Evolutionary conservation across 2,113 vertebrate species (phyloP).

Genomic region (Trinectes maculatus): DNA sequence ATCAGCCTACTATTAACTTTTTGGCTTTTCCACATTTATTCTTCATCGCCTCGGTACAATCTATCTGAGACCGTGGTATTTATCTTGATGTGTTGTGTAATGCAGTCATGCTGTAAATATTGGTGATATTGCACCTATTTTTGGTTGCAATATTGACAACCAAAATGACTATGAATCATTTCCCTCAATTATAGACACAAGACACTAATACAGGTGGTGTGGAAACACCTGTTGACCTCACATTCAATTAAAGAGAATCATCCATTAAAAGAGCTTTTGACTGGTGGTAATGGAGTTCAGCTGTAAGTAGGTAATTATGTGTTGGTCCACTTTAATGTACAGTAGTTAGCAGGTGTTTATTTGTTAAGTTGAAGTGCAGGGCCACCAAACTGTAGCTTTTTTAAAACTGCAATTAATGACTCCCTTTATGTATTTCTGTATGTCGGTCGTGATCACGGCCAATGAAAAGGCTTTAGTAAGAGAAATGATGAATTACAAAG

Average conservation of each 20-base stretch:
- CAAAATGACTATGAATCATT: neutral
- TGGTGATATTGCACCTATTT: neutral
- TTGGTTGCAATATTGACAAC: constrained; percentile 2
- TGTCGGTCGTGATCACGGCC: constrained; percentile 49
- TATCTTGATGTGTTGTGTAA: constrained; percentile 15
- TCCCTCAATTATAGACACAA: neutral
- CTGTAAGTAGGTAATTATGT: neutral
- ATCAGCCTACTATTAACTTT: constrained; percentile 46
- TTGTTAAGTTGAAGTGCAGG: constrained; percentile 38
- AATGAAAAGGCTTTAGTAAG: constrained; percentile 55
- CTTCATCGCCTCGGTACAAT: neutral
- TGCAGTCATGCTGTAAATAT: constrained; percentile 13
- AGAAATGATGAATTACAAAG: constrained; percentile 62
- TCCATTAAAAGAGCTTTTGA: constrained; percentile 1
- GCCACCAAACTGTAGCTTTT: constrained; percentile 38
- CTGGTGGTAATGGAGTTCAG: neutral
- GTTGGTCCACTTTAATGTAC: neutral
- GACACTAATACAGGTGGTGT: neutral
- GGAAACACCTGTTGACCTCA: neutral
- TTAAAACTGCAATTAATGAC: constrained; percentile 54
- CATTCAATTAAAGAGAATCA: neutral
- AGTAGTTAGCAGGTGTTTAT: constrained; percentile 16
- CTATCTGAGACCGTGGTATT: neutral
- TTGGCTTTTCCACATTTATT: constrained; percentile 40
- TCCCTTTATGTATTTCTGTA: constrained; percentile 52